Percentiles rank a stretch among this genome's conserved stretches.
phyloP scores from a whole-genome alignment of 2,888 invertebrate species.

The Spodoptera littoralis region DNA sequence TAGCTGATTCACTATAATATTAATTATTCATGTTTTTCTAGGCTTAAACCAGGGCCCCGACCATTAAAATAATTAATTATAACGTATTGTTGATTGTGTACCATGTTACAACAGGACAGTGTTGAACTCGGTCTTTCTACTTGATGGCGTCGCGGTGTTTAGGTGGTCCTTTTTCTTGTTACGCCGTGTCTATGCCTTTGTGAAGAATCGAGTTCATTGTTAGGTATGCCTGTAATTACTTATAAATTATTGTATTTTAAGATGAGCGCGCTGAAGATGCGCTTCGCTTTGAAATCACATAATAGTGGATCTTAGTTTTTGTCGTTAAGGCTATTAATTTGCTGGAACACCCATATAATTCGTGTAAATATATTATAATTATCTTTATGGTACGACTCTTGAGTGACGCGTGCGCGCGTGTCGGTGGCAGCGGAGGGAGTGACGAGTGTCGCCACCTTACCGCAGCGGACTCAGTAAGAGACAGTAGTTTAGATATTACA shows the following conservation, averaged over 20 bases:
- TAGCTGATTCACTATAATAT: constrained; percentile 51
- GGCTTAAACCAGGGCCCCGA: constrained; percentile 65
- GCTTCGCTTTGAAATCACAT: constrained; percentile 86
- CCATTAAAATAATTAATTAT: constrained; percentile 70
- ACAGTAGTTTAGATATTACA: constrained; percentile 86
- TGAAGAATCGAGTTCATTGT: constrained; percentile 49
- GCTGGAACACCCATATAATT: constrained; percentile 86
- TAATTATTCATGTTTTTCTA: constrained; percentile 55
- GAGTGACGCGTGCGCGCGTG: constrained; percentile 64
- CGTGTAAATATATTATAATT: constrained; percentile 88
- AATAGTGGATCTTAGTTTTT: constrained; percentile 87
- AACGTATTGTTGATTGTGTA: constrained; percentile 69
- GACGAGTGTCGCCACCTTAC: constrained; percentile 31
- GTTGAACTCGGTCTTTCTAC: constrained; percentile 47
- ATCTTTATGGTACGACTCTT: constrained; percentile 85
- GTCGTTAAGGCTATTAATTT: constrained; percentile 86
- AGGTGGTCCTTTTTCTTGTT: constrained; percentile 22
- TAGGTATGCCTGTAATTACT: constrained; percentile 66
- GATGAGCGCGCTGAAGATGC: constrained; percentile 77
- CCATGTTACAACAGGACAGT: constrained; percentile 63
- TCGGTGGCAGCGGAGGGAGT: constrained; percentile 43
- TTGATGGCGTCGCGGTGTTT: constrained; percentile 30
- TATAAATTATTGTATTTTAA: constrained; percentile 86
- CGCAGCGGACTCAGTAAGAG: constrained; percentile 68
- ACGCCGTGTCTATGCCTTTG: constrained; percentile 22